A percentile compares a stretch with the other conserved stretches of the same genome.
Conservation (phyloP, 2,113 vertebrate species). For the Beaufortia kweichowensis region DNA sequence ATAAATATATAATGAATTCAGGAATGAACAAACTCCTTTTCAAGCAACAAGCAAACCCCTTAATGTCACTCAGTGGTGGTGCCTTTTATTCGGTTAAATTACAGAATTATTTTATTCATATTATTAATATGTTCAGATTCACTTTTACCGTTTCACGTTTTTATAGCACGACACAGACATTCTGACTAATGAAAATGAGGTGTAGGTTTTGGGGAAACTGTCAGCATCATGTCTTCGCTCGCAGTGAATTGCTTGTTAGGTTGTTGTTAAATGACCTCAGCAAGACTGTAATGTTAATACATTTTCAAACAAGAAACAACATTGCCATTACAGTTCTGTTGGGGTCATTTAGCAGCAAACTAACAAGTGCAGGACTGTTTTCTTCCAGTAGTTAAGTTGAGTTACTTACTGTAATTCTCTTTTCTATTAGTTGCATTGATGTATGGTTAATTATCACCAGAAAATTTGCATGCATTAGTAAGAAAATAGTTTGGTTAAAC, state of each 20-base stretch:
- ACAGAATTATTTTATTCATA: background rate
- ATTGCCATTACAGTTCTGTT: constrained; percentile 25
- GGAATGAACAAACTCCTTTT: constrained; percentile 48
- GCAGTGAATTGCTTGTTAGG: constrained; percentile 66
- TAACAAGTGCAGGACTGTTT: constrained; percentile 57
- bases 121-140: background rate
- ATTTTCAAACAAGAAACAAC: too few species aligned
- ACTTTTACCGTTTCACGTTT: too few species aligned
- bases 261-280: too few species aligned
- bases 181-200: background rate
- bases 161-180: background rate
- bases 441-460: too few species aligned
- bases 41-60: constrained; percentile 3
- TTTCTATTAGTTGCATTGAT: background rate
- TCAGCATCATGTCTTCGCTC: constrained; percentile 40
- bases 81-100: background rate
- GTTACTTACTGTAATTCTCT: background rate
- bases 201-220: background rate
- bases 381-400: background rate
- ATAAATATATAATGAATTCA: constrained; percentile 36
- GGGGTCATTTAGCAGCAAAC: constrained; percentile 49
- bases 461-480: too few species aligned
- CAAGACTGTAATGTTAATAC: too few species aligned
- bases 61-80: constrained; percentile 4
- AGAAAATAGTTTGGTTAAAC: too few species aligned